These are phyloP conservation scores for Phasianus colchicus DNA, from an alignment of 2,113 vertebrate genomes.

Conservation along the genomic window DNA sequence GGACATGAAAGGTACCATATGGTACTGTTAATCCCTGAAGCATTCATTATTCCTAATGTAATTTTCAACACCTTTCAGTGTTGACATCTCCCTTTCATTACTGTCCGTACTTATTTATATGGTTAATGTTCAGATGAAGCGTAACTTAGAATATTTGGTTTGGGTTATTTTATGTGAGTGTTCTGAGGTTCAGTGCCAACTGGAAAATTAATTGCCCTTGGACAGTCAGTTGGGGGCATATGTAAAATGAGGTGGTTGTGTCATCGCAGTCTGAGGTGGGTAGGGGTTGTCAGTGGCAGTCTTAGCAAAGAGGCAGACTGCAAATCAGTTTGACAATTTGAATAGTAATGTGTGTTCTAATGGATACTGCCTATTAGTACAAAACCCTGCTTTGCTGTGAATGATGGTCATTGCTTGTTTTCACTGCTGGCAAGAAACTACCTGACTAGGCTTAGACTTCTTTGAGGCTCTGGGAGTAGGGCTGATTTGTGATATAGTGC, in stretches of 20 bases:
- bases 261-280: not conserved
- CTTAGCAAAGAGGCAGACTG: not conserved
- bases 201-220: not conserved
- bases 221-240: not conserved
- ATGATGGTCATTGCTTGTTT: not conserved
- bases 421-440: not conserved
- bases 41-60: constrained; percentile 25
- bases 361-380: not conserved
- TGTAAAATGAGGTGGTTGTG: not conserved
- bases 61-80: constrained; percentile 45
- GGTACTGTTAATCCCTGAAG: constrained; percentile 57
- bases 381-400: not conserved
- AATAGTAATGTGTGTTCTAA: not conserved
- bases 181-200: not conserved
- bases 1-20: constrained; percentile 65
- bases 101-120: not conserved
- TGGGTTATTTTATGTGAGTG: not conserved
- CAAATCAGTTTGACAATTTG: not conserved
- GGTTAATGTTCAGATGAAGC: not conserved
- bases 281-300: not conserved
- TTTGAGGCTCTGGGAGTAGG: not conserved
- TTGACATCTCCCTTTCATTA: constrained; percentile 3
- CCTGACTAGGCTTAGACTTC: not conserved
- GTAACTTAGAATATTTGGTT: not conserved
- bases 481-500: not conserved